These are phyloP conservation scores for Pentamera pediparva DNA, from an alignment of 53 echinoderm and acorn worm genomes.

Conservation along the genomic window DNA sequence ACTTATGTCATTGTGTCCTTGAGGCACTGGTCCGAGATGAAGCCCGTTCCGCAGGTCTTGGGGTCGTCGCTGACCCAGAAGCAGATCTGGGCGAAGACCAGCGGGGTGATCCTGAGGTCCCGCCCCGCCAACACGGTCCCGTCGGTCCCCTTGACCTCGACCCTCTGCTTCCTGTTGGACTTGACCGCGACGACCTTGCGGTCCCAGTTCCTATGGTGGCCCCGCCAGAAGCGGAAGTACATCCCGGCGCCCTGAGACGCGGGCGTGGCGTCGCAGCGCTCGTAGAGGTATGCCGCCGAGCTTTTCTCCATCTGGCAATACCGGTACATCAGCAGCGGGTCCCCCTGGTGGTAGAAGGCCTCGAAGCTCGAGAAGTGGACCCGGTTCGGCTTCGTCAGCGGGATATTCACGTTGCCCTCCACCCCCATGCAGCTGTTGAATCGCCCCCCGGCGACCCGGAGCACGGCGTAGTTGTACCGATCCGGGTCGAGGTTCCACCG, in stretches of 20 bases:
- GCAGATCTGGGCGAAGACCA: slow-evolving; percentile 87
- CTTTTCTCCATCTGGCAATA: slow-evolving; percentile 64
- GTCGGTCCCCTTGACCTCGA: slow-evolving; percentile 10
- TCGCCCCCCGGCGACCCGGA: slow-evolving; percentile 11
- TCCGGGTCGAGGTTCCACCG: slow-evolving; percentile 1
- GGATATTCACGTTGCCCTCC: slow-evolving; percentile 20
- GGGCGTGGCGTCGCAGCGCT: slow-evolving; percentile 64
- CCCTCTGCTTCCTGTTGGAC: slow-evolving; percentile 12
- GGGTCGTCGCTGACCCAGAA: slow-evolving; percentile 83
- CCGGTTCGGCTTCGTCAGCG: slow-evolving; percentile 16
- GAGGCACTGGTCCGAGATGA: slow-evolving; percentile 40
- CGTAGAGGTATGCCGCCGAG: slow-evolving; percentile 56
- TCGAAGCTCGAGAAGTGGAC: slow-evolving; percentile 53
- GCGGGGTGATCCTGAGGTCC: slow-evolving; percentile 68
- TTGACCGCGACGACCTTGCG: slow-evolving; percentile 64
- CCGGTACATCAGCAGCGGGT: slow-evolving; percentile 62
- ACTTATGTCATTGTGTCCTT: no score
- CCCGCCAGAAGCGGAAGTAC: slow-evolving; percentile 70
- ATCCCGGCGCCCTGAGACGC: slow-evolving; percentile 67
- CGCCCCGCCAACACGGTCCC: neutral
- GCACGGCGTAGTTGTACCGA: slow-evolving; percentile 47
- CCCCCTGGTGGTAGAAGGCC: slow-evolving; percentile 8
- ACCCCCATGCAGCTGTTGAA: slow-evolving; percentile 49
- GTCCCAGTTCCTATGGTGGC: slow-evolving; percentile 36
- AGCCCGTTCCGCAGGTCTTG: slow-evolving; percentile 39